A percentile compares a stretch with the other conserved stretches of the same genome.
These are phyloP conservation scores for Anisognathus igniventris DNA, from an alignment of 2,797 vertebrate species.

Conservation along the genomic window DNA sequence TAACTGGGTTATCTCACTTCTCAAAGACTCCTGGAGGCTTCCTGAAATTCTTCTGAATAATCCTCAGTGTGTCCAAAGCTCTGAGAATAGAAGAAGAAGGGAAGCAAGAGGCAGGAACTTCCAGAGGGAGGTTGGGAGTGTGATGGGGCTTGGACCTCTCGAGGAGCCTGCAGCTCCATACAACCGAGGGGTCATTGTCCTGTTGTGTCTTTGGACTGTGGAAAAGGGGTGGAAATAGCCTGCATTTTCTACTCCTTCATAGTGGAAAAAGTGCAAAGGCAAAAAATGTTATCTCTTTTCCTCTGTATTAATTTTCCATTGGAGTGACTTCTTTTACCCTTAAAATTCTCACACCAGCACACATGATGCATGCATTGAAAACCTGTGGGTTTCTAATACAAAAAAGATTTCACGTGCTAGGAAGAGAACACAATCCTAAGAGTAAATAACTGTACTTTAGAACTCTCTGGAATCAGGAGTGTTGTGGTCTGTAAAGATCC, in stretches of 20 bases:
- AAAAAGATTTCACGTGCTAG: neutral
- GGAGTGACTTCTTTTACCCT: neutral
- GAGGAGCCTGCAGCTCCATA: neutral
- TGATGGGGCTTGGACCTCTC: rapidly evolving
- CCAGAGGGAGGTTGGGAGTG: rapidly evolving
- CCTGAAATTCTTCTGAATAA: neutral
- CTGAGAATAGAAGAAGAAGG: neutral
- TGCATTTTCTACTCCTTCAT: neutral
- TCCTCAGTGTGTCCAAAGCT: neutral
- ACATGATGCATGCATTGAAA: neutral
- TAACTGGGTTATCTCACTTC: neutral
- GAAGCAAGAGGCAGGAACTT: neutral
- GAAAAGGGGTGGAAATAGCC: neutral
- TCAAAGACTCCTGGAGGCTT: neutral
- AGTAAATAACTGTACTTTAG: neutral
- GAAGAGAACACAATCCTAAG: neutral
- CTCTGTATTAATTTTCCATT: neutral
- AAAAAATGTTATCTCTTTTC: neutral
- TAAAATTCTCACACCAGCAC: neutral
- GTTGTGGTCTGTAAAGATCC: neutral
- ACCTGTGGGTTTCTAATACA: neutral
- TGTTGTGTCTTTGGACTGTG: neutral
- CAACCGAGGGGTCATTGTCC: rapidly evolving
- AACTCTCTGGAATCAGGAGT: neutral
- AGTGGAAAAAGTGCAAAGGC: neutral